Conservation (phyloP, 2,888 invertebrate genomes). For the Pachycephus smyrnensis region DNA sequence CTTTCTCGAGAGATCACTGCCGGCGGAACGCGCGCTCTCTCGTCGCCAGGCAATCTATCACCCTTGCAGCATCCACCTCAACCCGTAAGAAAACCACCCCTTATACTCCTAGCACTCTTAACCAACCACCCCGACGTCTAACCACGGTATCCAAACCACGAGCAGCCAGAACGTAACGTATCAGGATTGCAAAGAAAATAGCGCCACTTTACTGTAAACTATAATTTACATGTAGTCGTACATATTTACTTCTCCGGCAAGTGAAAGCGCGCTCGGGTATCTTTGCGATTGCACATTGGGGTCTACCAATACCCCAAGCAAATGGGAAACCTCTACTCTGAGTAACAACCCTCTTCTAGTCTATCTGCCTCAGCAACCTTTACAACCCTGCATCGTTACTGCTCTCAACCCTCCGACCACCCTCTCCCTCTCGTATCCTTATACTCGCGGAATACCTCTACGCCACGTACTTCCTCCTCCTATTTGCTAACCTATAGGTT, state of each 20-base stretch:
- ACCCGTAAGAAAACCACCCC: slow-evolving; percentile 14
- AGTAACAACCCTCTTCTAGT: slow-evolving; percentile 12
- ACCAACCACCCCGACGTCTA: neutral
- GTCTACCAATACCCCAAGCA: neutral
- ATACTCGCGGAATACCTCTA: neutral
- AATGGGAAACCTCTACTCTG: neutral
- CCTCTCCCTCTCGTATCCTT: neutral
- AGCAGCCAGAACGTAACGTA: neutral
- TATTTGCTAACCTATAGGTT: neutral
- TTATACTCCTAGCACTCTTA: neutral
- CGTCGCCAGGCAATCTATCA: slow-evolving; percentile 60
- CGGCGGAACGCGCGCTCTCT: slow-evolving; percentile 40
- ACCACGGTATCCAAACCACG: neutral
- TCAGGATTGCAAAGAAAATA: slow-evolving; percentile 2
- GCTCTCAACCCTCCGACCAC: neutral
- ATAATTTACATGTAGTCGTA: neutral
- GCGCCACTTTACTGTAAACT: neutral
- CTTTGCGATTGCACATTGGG: neutral
- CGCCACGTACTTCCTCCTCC: neutral
- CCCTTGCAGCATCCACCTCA: slow-evolving; percentile 42
- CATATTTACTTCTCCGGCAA: neutral
- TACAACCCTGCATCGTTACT: slow-evolving; percentile 11
- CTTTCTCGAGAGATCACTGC: slow-evolving; percentile 46
- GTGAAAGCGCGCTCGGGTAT: neutral
- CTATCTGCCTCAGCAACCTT: neutral